Percentiles rank a stretch among this genome's conserved stretches.
Evolutionary conservation across 1,140 invertebrate species (phyloP).

Genomic region (Euwallacea fornicatus): DNA sequence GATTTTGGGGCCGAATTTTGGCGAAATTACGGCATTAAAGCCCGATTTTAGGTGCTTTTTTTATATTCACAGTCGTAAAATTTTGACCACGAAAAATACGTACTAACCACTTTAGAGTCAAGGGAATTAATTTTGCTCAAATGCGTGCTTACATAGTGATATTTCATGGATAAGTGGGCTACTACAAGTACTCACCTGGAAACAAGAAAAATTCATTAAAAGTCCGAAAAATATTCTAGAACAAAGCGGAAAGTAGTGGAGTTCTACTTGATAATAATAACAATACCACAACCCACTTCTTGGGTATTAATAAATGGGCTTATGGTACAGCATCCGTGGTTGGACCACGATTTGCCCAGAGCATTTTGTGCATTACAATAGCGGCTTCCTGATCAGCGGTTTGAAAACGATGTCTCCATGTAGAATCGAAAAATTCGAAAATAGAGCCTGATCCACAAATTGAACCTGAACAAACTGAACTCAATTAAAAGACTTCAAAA

Average conservation of each 20-base stretch:
- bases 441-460: background rate
- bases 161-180: background rate
- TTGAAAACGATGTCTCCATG: background rate
- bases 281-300: background rate
- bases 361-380: slow-evolving; percentile 21
- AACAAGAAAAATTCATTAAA: background rate
- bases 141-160: background rate
- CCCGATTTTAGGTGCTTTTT: slow-evolving; percentile 2
- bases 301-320: slow-evolving; percentile 17
- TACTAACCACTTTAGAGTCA: background rate
- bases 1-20: background rate
- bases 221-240: background rate
- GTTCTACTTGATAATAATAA: slow-evolving; percentile 1
- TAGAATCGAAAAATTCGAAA: background rate
- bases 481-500: background rate
- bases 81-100: background rate
- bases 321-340: slow-evolving; percentile 18
- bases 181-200: background rate
- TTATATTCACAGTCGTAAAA: background rate
- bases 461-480: background rate
- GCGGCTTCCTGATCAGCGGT: background rate
- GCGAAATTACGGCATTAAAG: no score
- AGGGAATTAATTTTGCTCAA: background rate
- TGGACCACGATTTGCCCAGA: slow-evolving; percentile 24
- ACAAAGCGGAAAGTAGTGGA: background rate